These are phyloP conservation scores for Drosophila barbarae DNA, from an alignment of 2,888 invertebrate genomes.

Conservation along the genomic window DNA sequence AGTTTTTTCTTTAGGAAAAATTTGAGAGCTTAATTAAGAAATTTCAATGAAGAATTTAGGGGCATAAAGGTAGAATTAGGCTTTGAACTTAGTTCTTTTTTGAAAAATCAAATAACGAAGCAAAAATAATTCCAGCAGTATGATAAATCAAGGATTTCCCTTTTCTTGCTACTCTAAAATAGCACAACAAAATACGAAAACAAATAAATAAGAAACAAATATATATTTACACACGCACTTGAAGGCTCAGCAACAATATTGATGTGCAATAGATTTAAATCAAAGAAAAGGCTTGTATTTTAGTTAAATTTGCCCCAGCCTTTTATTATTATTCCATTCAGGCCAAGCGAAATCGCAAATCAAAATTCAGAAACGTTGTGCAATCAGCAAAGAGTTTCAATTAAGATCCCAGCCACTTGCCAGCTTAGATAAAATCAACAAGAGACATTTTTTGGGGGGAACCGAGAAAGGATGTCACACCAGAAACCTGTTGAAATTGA, in stretches of 20 bases:
- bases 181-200: not conserved
- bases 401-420: constrained; percentile 24
- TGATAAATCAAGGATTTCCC: not conserved
- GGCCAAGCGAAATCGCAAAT: constrained; percentile 3
- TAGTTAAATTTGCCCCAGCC: not conserved
- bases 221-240: not conserved
- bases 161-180: not conserved
- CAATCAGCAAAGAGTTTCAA: constrained; percentile 25
- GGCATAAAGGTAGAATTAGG: too few species aligned
- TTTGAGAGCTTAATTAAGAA: not conserved
- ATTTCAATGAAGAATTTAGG: not conserved
- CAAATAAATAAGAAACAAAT: not conserved
- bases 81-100: too few species aligned
- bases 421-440: constrained; percentile 33
- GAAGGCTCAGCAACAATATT: not conserved
- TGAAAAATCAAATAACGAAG: too few species aligned
- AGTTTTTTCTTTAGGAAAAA: not conserved
- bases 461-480: constrained; percentile 21
- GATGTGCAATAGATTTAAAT: not conserved
- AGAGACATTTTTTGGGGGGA: not conserved
- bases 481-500: constrained; percentile 30
- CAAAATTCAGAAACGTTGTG: constrained; percentile 17
- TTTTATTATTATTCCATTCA: constrained; percentile 10
- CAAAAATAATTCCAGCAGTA: not conserved
- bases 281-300: not conserved